Base-by-base conservation (phyloP, 2,113 vertebrate species). In the Leucosticte australis region DNA sequence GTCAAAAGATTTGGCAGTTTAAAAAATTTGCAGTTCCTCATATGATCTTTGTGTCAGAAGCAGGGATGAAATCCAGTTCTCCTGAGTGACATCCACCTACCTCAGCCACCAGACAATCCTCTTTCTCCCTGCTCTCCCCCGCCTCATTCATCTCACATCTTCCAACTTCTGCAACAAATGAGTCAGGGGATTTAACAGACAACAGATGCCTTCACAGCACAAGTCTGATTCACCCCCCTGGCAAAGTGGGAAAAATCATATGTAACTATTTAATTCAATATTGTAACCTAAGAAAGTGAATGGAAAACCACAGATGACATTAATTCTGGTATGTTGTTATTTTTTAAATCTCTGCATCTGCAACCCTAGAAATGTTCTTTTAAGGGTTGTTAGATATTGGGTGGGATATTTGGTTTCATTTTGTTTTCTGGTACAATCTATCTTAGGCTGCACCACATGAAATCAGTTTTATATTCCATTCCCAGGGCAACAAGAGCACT, bases 151-250 rank as follows among this genome's bases (percentile, higher is more conserved):
- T 59, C 75, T 93, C 89, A 87, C 68, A 55, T 95, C 83, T 94
- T 96, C 73, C 60, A 84, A 41, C 33, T 94, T 89, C 39, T 87
- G 69, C 68, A 95, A 89, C 80, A 92, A 89, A 87, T 94, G 92
- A 91, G 73, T 94, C 95, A 95, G 71, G 86, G 81, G 64, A 88
- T 83, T 83, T 97, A 97, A 93, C 89, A 97, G 94, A 94, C 94
- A 96, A 90, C 89, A 96, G 83, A 94, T 94, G 89, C 63, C 47
- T 94, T 92, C 86, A 94, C 85, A 93, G 67, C 50, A 77, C 73
- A 89, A 77, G 78, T 89, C 80, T 95, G 96, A 95, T 89, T 96
- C 92, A 96, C 57, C 10, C 41, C 41, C 13, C 52, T 75, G 86
- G 76, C 76, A 91, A 49, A 94, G 52, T 75, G 73, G n/a, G 46